Evolutionary conservation across 2,113 vertebrate genomes (phyloP), one percentile per base, ranked within the genome.

Genomic region (Mesembrinibis cayennensis): DNA sequence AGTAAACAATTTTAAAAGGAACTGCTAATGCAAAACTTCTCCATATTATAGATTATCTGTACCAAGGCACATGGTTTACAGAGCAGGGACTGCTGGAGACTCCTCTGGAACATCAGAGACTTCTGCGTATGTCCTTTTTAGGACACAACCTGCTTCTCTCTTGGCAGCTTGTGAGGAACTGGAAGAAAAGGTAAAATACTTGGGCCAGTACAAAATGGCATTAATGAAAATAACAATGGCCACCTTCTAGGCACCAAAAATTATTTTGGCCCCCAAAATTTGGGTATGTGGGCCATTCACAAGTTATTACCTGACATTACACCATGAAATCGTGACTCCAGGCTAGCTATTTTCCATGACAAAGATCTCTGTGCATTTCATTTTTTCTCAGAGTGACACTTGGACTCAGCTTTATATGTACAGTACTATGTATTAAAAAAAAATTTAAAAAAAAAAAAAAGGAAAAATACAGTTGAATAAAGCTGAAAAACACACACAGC

Each of bases 81-180:
- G 36, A 91, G 36, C 3, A 2, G 44, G 38, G 36, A 79, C 47
- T 61, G 66, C 55, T 71, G 30, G 61, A 89, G n/a, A 22, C 47
- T 84, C 29, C 55, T 40, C 38, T 61, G 47, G 38, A 96, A 59
- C 16, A 82, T 30, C 16, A 55, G n/a, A 80, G n/a, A 81, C 36
- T 85, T 67, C 65, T 76, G 67, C 19, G 83, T 87, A 78, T 29
- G 42, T 34, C 91, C 86, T 91, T 93, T 91, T 94, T 76, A 94
- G 77, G 86, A 76, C 13, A 74, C 16, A 91, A 79, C 45, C 73
- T 91, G 66, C 20, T 61, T 92, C 81, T 45, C 56, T 70, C 77
- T 61, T 72, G 52, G 70, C 56, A 94, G 69, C 44, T 72, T 69
- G 34, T 53, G 30, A 11, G 34, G 7, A 95, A 52, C 11, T 49